These are phyloP conservation scores for Acleris emargana DNA, from an alignment of 2,888 invertebrate species.

Conservation along the genomic window DNA sequence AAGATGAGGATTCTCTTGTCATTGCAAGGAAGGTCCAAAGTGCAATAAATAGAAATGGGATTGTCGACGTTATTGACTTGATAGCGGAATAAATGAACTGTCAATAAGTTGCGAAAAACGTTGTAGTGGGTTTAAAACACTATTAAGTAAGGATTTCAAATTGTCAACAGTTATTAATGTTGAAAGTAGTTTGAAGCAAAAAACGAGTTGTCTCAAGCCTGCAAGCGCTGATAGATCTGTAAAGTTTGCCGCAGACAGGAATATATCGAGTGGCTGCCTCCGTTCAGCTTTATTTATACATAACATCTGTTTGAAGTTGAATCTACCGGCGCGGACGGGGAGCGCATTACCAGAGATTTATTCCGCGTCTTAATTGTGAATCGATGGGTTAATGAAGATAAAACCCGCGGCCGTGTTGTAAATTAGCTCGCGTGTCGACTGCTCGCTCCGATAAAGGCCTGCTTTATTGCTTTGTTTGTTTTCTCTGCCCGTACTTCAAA, in stretches of 20 bases:
- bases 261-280: conserved; percentile 84
- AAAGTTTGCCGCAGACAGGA: conserved; percentile 83
- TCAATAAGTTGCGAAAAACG: too few relatives aligned
- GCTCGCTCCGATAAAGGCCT: conserved; percentile 81
- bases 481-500: conserved; percentile 81
- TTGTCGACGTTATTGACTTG: conserved; percentile 39
- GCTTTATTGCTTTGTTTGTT: conserved; percentile 84
- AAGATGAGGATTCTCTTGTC: conserved; percentile 75
- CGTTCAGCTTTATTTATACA: conserved; percentile 83
- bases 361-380: conserved; percentile 84
- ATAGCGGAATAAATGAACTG: background rate
- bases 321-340: conserved; percentile 81
- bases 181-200: conserved; percentile 53
- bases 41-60: conserved; percentile 39
- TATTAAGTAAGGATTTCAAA: background rate
- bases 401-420: conserved; percentile 83
- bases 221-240: conserved; percentile 78
- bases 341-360: conserved; percentile 83
- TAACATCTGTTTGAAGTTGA: conserved; percentile 83
- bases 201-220: conserved; percentile 61
- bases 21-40: conserved; percentile 59
- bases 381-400: conserved; percentile 85
- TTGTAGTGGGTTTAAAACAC: background rate
- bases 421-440: conserved; percentile 84
- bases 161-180: conserved; percentile 52